Evolutionary conservation across 2,888 invertebrate species (phyloP).

Genomic region (Stenoptilia bipunctidactyla): DNA sequence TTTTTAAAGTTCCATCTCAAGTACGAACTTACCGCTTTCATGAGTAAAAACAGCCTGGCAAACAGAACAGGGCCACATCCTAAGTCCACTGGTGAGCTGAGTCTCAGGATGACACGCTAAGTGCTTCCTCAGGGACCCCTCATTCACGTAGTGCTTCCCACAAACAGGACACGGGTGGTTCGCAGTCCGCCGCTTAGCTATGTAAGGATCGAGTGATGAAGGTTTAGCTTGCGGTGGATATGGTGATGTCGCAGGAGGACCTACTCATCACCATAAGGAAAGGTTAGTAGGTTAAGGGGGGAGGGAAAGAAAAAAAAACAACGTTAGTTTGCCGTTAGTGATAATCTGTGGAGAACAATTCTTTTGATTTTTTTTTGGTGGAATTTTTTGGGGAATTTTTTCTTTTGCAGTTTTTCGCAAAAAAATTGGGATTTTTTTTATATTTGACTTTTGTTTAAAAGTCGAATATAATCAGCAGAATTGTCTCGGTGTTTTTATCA

Average conservation of each 20-base stretch:
- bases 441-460: slow-evolving; percentile 17
- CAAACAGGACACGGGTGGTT: slow-evolving; percentile 96
- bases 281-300: slow-evolving; percentile 60
- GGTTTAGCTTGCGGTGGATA: slow-evolving; percentile 69
- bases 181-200: slow-evolving; percentile 93
- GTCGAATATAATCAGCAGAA: slow-evolving; percentile 21
- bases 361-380: slow-evolving; percentile 14
- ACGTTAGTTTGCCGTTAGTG: slow-evolving; percentile 52
- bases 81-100: slow-evolving; percentile 85
- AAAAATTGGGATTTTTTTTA: too few species aligned
- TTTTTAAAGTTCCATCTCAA: too few species aligned
- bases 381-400: too few species aligned
- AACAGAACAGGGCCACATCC: slow-evolving; percentile 97
- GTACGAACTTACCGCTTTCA: slow-evolving; percentile 82
- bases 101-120: slow-evolving; percentile 95
- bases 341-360: slow-evolving; percentile 21
- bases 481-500: slow-evolving; percentile 7
- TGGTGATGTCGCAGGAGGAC: slow-evolving; percentile 74
- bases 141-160: slow-evolving; percentile 96
- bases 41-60: slow-evolving; percentile 96
- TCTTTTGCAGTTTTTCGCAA: too few species aligned
- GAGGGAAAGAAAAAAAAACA: slow-evolving; percentile 35
- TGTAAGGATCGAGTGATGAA: slow-evolving; percentile 78
- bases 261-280: slow-evolving; percentile 61
- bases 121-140: slow-evolving; percentile 92